Percentiles rank a stretch among this genome's conserved stretches.
phyloP scores from a whole-genome alignment of 2,888 invertebrate species.

The Callimorpha dominula region DNA sequence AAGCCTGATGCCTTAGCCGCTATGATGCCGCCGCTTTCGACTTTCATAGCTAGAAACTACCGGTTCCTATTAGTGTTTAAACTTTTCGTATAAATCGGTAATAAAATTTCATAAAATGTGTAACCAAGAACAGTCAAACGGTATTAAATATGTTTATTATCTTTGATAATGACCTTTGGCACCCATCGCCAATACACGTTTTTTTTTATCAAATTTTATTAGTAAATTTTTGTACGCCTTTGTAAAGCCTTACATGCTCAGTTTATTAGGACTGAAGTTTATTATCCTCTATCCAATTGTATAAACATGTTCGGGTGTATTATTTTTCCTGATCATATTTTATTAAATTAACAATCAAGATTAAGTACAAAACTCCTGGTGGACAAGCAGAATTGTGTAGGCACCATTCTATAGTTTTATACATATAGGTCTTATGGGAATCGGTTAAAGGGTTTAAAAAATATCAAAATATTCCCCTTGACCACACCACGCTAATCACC shows the following conservation, averaged over 20 bases:
- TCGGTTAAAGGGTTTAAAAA: too few relatives aligned
- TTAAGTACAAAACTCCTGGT: too few relatives aligned
- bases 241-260: background rate
- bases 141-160: slow-evolving; percentile 7
- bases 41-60: background rate
- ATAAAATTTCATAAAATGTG: background rate
- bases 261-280: too few relatives aligned
- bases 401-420: too few relatives aligned
- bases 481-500: too few relatives aligned
- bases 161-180: background rate
- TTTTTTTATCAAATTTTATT: slow-evolving; percentile 13
- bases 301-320: too few relatives aligned
- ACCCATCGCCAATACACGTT: background rate
- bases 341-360: too few relatives aligned
- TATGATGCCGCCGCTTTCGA: background rate
- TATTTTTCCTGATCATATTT: too few relatives aligned
- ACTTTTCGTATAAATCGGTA: background rate
- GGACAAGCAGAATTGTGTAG: too few relatives aligned
- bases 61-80: background rate
- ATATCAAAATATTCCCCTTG: too few relatives aligned
- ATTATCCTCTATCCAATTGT: too few relatives aligned
- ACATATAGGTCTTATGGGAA: too few relatives aligned
- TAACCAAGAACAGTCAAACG: slow-evolving; percentile 2
- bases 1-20: background rate
- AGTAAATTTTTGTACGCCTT: background rate